These are phyloP conservation scores for Coelinius sp. DNA, from an alignment of 2,888 invertebrate species.

Conservation along the genomic window DNA sequence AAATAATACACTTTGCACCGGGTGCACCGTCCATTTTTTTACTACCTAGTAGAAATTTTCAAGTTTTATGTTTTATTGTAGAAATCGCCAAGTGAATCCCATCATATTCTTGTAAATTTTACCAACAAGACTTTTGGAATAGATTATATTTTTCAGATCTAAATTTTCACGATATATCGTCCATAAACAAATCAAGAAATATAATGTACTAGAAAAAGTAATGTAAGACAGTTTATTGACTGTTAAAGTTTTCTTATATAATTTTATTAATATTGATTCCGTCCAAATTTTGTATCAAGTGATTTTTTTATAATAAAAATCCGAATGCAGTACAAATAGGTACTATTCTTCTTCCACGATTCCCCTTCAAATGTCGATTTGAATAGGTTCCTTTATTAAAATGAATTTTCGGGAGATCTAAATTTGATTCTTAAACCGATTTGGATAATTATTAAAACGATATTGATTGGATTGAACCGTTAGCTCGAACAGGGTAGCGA, in stretches of 20 bases:
- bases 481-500: too few species aligned
- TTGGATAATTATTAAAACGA: too few species aligned
- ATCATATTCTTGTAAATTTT: not conserved
- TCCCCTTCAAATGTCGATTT: too few species aligned
- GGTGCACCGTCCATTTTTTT: constrained; percentile 68
- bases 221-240: constrained; percentile 17
- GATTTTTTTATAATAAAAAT: too few species aligned
- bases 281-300: not conserved
- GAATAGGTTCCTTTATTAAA: too few species aligned
- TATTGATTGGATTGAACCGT: too few species aligned
- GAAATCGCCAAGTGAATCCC: not conserved
- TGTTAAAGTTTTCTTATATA: constrained; percentile 21
- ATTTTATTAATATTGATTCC: not conserved
- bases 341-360: too few species aligned
- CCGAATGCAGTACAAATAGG: too few species aligned
- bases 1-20: constrained; percentile 64
- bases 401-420: too few species aligned
- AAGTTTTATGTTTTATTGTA: constrained; percentile 62
- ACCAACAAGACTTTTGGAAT: not conserved
- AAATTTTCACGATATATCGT: constrained; percentile 23
- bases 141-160: not conserved
- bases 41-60: constrained; percentile 67
- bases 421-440: too few species aligned
- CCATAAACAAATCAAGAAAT: constrained; percentile 18
- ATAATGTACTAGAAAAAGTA: not conserved